phyloP scores from a whole-genome alignment of 2,113 vertebrate species.

The Neomonachus schauinslandi region DNA sequence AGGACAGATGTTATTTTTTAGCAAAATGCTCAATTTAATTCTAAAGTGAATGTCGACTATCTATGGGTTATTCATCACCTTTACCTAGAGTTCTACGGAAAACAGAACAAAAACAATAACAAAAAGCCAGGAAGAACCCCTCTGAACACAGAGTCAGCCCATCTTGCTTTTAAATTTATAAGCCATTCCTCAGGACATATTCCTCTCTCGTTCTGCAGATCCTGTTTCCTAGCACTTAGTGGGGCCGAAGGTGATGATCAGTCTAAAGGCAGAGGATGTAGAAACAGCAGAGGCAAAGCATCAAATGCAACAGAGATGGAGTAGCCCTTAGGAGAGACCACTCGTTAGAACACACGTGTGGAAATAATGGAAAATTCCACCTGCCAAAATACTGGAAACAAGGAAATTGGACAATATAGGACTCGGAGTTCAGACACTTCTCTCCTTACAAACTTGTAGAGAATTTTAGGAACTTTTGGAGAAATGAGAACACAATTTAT shows the following conservation, averaged over 20 bases:
- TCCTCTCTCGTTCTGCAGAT: background rate
- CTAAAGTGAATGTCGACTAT: background rate
- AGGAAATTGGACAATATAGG: background rate
- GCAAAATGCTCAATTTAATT: background rate
- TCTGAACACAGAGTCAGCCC: background rate
- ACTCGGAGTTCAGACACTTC: background rate
- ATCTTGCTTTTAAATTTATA: background rate
- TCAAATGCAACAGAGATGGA: background rate
- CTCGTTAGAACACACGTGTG: background rate
- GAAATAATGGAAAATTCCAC: background rate
- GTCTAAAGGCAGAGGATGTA: background rate
- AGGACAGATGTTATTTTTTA: constrained; percentile 23
- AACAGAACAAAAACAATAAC: background rate
- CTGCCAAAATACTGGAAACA: background rate
- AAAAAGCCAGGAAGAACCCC: background rate
- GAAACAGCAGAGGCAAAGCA: background rate
- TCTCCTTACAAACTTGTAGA: background rate
- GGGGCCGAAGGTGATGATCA: background rate
- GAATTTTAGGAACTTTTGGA: background rate
- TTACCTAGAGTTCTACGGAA: background rate
- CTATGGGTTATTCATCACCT: background rate
- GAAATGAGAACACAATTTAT: background rate
- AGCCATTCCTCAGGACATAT: background rate
- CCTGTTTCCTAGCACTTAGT: background rate
- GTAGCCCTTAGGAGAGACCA: background rate